Base-by-base conservation (phyloP, 2,113 vertebrate genomes). In the Zosterops japonicus region DNA sequence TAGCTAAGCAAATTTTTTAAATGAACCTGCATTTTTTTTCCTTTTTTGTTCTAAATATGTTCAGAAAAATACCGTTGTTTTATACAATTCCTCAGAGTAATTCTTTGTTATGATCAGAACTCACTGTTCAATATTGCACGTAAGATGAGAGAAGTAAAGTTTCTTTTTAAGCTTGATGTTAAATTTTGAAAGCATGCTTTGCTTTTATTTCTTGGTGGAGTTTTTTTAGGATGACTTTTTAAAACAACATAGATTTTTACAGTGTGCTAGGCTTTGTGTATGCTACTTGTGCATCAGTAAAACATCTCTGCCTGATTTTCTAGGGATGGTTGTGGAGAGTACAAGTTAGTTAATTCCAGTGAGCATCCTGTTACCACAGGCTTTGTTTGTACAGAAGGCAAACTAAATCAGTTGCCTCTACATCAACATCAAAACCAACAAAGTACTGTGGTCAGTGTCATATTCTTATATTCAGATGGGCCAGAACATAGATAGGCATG, bases 1-100 rank as follows among this genome's bases (percentile, higher is more conserved):
- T 47, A 93, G 57, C 67, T 91, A 94, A 89, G 78, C 94, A 84
- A 76, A 46, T 78, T 72, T 93, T 59, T 87, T 5, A 36, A 90
- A 92, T 69, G 19, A 83, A 33, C 41, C 21, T 79, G 52, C 22
- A 8, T 76, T 87, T 95, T 91, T 96, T 96, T 82, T 46, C 17
- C 8, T 50, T 65, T 91, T 87, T 18, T 83, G 15, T 55, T 87
- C 44, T 57, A 72, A 83, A 44, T 85, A 55, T 77, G 25, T 80
- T 80, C 47, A 71, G 41, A 75, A 83, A 87, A 89, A 55, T 65
- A 7, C 5, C 81, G 21, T 33, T 67, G 24, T 39, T 29, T 64
- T 83, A 12, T 15, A 78, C 17, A 64, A 15, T 42, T 81, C 28
- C 31, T 71, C 12, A 16, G 55, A 64, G 41, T 82, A 81, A 44